These are phyloP conservation scores for Megalurothrips usitatus DNA, from an alignment of 2,888 invertebrate genomes.

Conservation along the genomic window DNA sequence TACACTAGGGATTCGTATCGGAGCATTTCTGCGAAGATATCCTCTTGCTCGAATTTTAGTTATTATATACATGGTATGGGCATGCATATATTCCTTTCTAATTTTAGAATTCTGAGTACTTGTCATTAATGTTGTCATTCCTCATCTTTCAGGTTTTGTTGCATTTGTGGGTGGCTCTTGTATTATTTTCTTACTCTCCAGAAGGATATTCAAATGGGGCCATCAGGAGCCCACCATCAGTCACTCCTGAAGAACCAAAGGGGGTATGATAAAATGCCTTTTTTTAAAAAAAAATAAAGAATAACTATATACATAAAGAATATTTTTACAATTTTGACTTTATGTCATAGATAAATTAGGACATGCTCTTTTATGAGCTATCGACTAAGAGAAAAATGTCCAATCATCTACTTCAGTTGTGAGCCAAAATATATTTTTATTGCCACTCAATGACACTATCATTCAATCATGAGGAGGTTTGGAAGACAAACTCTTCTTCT, in stretches of 20 bases:
- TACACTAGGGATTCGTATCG: conserved; percentile 70
- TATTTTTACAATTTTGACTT: no score
- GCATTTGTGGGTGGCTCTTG: conserved; percentile 78
- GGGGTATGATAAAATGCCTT: neutral
- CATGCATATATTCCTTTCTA: conserved; percentile 25
- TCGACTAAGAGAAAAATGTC: neutral
- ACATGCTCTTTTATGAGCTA: neutral
- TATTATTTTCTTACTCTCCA: conserved; percentile 69
- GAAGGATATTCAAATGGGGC: conserved; percentile 41
- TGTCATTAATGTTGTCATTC: conserved; percentile 39
- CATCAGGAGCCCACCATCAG: neutral
- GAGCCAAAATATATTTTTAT: no score
- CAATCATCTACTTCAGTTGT: neutral
- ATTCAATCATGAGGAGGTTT: no score
- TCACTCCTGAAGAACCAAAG: neutral
- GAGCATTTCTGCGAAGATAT: conserved; percentile 73
- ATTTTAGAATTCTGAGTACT: conserved; percentile 12
- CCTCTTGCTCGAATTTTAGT: conserved; percentile 77
- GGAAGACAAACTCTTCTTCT: no score
- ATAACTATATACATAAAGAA: neutral
- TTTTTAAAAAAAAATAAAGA: neutral
- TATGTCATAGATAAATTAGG: no score
- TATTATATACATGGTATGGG: conserved; percentile 71
- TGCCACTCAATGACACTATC: no score
- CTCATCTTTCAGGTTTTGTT: conserved; percentile 58